Evolutionary conservation across 2,113 vertebrate species (phyloP), one percentile per base, ranked within the genome.

Genomic region (Melospiza georgiana): DNA sequence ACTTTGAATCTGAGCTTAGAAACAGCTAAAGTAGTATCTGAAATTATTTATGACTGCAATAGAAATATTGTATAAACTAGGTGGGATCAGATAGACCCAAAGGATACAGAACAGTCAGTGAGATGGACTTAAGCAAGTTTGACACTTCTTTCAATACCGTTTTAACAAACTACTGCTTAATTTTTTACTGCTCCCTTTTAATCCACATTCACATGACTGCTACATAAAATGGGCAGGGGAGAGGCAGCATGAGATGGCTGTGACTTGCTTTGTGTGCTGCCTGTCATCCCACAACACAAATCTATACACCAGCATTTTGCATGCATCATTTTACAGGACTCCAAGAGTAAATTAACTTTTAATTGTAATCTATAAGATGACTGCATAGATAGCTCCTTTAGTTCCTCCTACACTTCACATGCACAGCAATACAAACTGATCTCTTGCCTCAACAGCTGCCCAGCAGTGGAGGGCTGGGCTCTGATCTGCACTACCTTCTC

Each of bases 401-500:
- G 41, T 18, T 62, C 24, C 35, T n/a, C 44, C 72, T n/a, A 44
- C 3, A 24, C 11, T 41, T 44, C 51, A 80, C 22, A 15, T 11
- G 6, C 27, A 49, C 37, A 58, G 51, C 10, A 44, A 73, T 57
- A 86, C 0, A 0, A 68, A 51, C 25, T 6, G 9, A 57, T 54
- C 28, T 73, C 31, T 27, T 2, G 6, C 10, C 31, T 23, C 33
- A 13, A 39, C 15, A 30, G 6, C 31, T 28, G 55, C 41, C 15
- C 2, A 51, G 1, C 0, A 46, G 37, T 0, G 0, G 2, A 87
- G 43, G 61, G 57, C 25, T 48, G 49, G 41, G 54, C 49, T 80
- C 54, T 68, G 44, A 63, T 57, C 61, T 71, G n/a, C 17, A 4
- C 16, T 9, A 11, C 39, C 27, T 55, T 12, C 19, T 51, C 39